phyloP scores from a whole-genome alignment of 2,797 vertebrate species.

The Enteromius afrohamiltoni region DNA sequence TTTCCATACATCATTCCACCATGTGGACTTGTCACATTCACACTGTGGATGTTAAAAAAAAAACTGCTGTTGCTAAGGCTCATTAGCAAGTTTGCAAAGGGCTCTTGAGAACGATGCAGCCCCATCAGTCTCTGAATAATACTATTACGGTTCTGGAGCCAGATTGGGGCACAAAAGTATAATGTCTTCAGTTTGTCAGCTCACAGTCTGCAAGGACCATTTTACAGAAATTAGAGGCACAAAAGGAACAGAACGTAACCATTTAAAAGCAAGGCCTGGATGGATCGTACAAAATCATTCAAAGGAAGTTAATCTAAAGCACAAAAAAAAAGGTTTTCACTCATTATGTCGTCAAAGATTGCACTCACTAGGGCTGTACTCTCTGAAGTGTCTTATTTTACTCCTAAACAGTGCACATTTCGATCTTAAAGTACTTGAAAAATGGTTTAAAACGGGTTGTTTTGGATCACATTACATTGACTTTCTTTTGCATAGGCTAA shows the following conservation, averaged over 20 bases:
- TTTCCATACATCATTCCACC: constrained; percentile 39
- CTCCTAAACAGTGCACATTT: background rate
- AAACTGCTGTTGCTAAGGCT: constrained; percentile 7
- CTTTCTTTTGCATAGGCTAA: background rate
- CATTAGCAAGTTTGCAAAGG: constrained; percentile 33
- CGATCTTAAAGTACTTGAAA: background rate
- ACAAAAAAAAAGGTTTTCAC: background rate
- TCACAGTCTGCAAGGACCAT: constrained; percentile 17
- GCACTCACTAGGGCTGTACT: background rate
- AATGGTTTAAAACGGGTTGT: background rate
- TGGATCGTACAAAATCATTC: background rate
- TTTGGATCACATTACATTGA: background rate
- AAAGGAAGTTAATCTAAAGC: background rate
- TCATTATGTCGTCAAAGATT: background rate
- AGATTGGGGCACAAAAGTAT: constrained; percentile 13
- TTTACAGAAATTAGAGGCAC: constrained; percentile 14
- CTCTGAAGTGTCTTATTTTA: background rate
- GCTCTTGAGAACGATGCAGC: background rate
- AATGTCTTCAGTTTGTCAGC: constrained; percentile 31
- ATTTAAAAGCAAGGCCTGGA: background rate
- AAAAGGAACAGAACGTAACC: background rate
- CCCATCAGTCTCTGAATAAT: constrained; percentile 29
- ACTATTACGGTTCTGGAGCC: constrained; percentile 5
- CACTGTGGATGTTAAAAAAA: constrained; percentile 24
- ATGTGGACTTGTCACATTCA: constrained; percentile 41